These are phyloP conservation scores for Leptothorax acervorum DNA, from an alignment of 2,888 invertebrate genomes.

Conservation along the genomic window DNA sequence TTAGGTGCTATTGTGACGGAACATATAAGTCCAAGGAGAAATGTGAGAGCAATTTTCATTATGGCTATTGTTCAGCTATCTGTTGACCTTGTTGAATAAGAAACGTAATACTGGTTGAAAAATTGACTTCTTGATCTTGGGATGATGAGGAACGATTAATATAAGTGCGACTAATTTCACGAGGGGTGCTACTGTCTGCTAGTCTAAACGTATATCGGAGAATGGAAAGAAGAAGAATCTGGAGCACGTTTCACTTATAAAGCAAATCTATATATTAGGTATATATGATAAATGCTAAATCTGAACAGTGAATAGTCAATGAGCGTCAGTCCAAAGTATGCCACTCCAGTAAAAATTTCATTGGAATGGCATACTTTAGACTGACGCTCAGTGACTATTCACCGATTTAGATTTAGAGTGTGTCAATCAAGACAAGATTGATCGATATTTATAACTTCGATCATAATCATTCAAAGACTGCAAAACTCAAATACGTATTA, in stretches of 20 bases:
- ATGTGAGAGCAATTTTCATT: conserved; percentile 16
- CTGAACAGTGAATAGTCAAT: no score
- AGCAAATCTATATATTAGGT: not conserved
- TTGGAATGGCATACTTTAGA: no score
- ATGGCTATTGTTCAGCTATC: not conserved
- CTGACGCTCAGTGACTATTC: no score
- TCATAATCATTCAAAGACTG: not conserved
- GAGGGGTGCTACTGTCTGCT: conserved; percentile 40
- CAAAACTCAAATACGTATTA: no score
- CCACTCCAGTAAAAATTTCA: no score
- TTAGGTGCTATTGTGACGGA: not conserved
- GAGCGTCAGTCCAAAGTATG: no score
- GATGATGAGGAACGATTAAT: not conserved
- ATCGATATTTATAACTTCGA: not conserved
- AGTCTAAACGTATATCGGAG: conserved; percentile 56
- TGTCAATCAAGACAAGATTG: not conserved
- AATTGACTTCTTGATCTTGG: conserved; percentile 6
- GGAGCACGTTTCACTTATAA: conserved; percentile 59
- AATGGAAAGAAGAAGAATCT: conserved; percentile 51
- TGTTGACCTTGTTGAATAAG: not conserved
- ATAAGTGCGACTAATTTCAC: conserved; percentile 26
- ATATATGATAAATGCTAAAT: not conserved
- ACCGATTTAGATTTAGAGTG: no score
- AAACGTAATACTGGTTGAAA: not conserved
- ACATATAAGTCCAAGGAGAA: not conserved